These are phyloP conservation scores for Cynocephalus volans DNA, from an alignment of 2,113 vertebrate species.

Conservation along the genomic window DNA sequence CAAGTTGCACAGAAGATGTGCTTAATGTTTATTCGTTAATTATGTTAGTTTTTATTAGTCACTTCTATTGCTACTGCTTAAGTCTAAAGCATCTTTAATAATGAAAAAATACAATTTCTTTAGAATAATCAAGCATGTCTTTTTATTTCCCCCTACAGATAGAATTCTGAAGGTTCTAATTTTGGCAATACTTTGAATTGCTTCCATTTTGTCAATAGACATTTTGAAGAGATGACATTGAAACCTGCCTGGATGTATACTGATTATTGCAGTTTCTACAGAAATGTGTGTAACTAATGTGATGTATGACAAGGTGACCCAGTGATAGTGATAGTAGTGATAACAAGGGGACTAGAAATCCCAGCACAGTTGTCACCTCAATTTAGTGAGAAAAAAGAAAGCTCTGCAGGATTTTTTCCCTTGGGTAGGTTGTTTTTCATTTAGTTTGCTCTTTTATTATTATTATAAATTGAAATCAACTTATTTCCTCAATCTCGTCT, in stretches of 20 bases:
- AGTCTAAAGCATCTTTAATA: background rate
- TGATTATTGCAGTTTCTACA: slow-evolving; percentile 70
- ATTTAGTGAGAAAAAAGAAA: slow-evolving; percentile 55
- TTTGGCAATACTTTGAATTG: background rate
- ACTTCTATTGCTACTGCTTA: background rate
- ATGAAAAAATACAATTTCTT: background rate
- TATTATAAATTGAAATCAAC: slow-evolving; percentile 75
- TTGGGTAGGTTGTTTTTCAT: slow-evolving; percentile 60
- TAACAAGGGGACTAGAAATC: slow-evolving; percentile 48
- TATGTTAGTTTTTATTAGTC: background rate
- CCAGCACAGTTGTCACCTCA: slow-evolving; percentile 50
- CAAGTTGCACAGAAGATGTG: background rate
- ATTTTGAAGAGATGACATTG: slow-evolving; percentile 47
- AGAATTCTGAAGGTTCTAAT: background rate
- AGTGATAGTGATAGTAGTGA: slow-evolving; percentile 35
- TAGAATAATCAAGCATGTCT: background rate
- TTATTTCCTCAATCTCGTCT: slow-evolving; percentile 72
- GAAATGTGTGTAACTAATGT: slow-evolving; percentile 52
- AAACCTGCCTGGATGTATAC: background rate
- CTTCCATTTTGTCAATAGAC: slow-evolving; percentile 59
- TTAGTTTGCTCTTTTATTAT: slow-evolving; percentile 60
- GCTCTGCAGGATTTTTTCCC: background rate
- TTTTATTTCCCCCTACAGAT: background rate
- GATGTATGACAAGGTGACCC: slow-evolving; percentile 77
- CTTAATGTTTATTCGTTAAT: background rate